A percentile compares a stretch with the other conserved stretches of the same genome.
These are phyloP conservation scores for Drosophila sordidapex DNA, from an alignment of 2,888 invertebrate species.

Conservation along the genomic window DNA sequence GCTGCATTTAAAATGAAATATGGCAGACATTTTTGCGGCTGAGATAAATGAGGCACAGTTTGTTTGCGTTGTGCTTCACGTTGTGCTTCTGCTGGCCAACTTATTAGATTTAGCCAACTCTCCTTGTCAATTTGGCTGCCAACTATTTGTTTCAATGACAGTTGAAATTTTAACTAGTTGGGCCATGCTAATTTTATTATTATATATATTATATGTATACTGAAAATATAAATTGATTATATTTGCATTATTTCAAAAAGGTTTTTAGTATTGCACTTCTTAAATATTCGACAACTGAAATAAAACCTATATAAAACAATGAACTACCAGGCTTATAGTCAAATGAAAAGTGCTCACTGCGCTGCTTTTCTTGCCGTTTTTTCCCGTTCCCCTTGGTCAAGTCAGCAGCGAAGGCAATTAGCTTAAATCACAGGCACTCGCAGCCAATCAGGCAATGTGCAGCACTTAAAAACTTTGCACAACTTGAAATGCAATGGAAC, in stretches of 20 bases:
- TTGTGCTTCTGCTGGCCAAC: conserved; percentile 54
- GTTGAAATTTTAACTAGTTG: conserved; percentile 14
- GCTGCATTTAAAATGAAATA: conserved; percentile 77
- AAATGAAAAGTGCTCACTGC: conserved; percentile 19
- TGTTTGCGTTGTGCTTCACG: conserved; percentile 60
- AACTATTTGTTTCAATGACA: conserved; percentile 36
- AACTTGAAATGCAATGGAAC: conserved; percentile 61
- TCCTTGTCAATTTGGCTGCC: conserved; percentile 5
- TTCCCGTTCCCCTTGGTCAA: not conserved
- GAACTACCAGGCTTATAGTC: conserved; percentile 4
- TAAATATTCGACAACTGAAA: not conserved
- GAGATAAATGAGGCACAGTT: conserved; percentile 72
- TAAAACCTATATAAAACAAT: not conserved
- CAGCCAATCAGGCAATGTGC: conserved; percentile 73
- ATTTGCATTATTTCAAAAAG: not conserved
- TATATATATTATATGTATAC: too few relatives aligned
- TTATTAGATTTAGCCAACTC: conserved; percentile 64
- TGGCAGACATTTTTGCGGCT: conserved; percentile 76
- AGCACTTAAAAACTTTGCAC: conserved; percentile 70
- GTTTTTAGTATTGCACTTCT: not conserved
- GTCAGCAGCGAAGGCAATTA: conserved; percentile 58
- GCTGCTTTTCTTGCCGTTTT: not conserved
- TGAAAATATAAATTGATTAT: not conserved
- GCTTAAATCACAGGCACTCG: conserved; percentile 62
- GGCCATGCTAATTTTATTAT: conserved; percentile 21